These are phyloP conservation scores for Thecocarcelia acutangulata DNA, from an alignment of 2,888 invertebrate species.

Conservation along the genomic window DNA sequence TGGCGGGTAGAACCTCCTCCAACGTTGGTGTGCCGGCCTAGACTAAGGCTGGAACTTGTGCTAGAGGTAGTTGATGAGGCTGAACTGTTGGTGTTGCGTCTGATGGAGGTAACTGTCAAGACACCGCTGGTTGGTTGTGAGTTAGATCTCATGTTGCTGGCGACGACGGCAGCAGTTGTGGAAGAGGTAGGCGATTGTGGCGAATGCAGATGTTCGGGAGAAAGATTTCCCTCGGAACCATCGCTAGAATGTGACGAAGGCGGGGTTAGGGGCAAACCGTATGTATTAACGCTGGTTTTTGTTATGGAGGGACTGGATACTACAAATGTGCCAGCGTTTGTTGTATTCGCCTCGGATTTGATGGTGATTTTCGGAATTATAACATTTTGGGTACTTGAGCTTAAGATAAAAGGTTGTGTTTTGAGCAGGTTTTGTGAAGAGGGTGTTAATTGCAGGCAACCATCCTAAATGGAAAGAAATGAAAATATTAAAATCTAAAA, in stretches of 20 bases:
- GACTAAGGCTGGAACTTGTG: constrained; percentile 65
- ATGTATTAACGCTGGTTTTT: constrained; percentile 69
- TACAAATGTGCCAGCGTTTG: constrained; percentile 56
- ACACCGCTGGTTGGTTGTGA: constrained; percentile 60
- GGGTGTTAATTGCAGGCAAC: constrained; percentile 84
- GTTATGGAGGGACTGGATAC: constrained; percentile 52
- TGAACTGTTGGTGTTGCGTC: constrained; percentile 71
- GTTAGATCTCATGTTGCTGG: constrained; percentile 54
- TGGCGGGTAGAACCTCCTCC: constrained; percentile 85
- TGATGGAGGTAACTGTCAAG: constrained; percentile 62
- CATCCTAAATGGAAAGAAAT: constrained; percentile 82
- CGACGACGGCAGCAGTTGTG: constrained; percentile 67
- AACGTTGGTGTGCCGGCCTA: constrained; percentile 57
- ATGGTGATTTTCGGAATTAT: constrained; percentile 87
- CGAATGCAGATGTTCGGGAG: constrained; percentile 85
- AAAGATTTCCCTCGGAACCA: constrained; percentile 89
- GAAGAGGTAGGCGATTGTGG: constrained; percentile 83
- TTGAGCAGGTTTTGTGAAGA: constrained; percentile 82
- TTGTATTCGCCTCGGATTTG: constrained; percentile 83
- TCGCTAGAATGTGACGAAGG: constrained; percentile 91
- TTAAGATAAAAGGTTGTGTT: constrained; percentile 77
- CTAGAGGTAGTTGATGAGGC: constrained; percentile 71
- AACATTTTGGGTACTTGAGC: constrained; percentile 81
- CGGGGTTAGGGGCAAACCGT: constrained; percentile 92
- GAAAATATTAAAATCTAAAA: constrained; percentile 25